Evolutionary conservation across 2,888 invertebrate genomes (phyloP).

Genomic region (Chloromyia formosa): DNA sequence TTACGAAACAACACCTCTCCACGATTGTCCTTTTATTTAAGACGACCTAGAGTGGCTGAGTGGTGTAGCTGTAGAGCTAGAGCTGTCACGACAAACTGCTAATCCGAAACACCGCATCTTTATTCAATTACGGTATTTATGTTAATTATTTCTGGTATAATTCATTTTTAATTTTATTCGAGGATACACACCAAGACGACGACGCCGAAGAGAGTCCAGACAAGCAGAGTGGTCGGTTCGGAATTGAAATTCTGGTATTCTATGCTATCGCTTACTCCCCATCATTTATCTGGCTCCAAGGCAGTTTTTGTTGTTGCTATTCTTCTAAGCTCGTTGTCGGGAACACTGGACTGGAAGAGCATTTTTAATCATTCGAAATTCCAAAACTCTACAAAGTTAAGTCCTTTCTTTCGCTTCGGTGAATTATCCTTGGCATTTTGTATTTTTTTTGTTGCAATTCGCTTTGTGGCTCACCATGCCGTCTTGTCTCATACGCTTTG

Average conservation of each 20-base stretch:
- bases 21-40: no score
- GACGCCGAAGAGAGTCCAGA: not conserved
- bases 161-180: slow-evolving; percentile 13
- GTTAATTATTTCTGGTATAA: slow-evolving; percentile 12
- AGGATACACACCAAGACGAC: not conserved
- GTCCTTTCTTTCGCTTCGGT: no score
- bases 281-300: not conserved
- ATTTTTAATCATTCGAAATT: slow-evolving; percentile 23
- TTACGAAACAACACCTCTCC: no score
- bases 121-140: slow-evolving; percentile 23
- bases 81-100: no score
- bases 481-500: not conserved
- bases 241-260: not conserved
- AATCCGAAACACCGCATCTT: slow-evolving; percentile 13
- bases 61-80: no score
- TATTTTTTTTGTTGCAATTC: not conserved
- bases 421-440: not conserved
- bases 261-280: not conserved
- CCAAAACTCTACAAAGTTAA: slow-evolving; percentile 5
- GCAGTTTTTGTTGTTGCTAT: not conserved
- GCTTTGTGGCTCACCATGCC: not conserved
- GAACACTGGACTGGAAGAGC: not conserved
- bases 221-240: not conserved
- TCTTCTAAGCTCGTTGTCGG: not conserved
- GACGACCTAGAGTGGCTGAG: no score